Conservation (phyloP, 2,888 invertebrate species). For the Leptinotarsa juncta region DNA sequence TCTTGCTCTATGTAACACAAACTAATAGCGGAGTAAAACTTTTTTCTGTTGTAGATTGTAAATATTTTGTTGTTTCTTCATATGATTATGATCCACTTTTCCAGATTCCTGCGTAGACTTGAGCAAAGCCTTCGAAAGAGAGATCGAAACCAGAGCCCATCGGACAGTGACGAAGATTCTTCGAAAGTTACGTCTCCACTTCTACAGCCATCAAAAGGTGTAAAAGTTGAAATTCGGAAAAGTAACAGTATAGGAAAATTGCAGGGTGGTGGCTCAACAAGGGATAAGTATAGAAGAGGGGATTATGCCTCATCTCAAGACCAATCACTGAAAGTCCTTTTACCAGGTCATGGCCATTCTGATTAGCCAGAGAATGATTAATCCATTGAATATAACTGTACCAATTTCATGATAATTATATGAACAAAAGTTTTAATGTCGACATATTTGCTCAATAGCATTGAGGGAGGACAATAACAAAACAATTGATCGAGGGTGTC, state of each 20-base stretch:
- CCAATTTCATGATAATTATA: not conserved
- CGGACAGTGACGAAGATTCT: conserved; percentile 72
- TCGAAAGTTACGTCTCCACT: conserved; percentile 76
- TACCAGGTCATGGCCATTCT: conserved; percentile 61
- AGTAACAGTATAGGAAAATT: conserved; percentile 64
- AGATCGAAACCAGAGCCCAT: conserved; percentile 69
- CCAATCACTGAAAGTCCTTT: conserved; percentile 57
- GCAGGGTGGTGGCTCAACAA: conserved; percentile 49
- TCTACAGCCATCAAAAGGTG: conserved; percentile 63
- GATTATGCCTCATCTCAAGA: conserved; percentile 57
- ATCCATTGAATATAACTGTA: not conserved
- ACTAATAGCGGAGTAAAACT: no score
- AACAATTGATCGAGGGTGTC: not conserved
- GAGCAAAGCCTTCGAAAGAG: conserved; percentile 79
- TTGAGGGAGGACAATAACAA: not conserved
- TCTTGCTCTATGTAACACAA: no score
- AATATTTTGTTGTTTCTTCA: no score
- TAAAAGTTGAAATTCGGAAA: conserved; percentile 62
- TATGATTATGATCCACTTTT: conserved; percentile 20
- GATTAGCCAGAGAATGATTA: conserved; percentile 44
- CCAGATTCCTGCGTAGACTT: conserved; percentile 77
- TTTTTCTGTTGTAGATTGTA: no score
- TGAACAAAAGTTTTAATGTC: not conserved
- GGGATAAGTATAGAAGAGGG: conserved; percentile 57
- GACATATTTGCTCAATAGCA: not conserved